Evolutionary conservation across 2,888 invertebrate genomes (phyloP).

Genomic region (Thera britannica): DNA sequence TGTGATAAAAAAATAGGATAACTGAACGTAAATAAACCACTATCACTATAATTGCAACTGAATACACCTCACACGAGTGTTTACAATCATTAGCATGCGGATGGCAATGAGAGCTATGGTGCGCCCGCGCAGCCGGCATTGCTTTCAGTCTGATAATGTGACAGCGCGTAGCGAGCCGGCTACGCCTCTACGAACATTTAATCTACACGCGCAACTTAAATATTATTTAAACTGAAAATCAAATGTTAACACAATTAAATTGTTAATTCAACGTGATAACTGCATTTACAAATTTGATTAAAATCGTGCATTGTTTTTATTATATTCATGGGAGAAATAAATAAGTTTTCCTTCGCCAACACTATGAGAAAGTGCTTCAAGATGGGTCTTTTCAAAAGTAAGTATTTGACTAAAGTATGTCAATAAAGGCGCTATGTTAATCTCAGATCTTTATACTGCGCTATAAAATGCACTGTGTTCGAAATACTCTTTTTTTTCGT

Average conservation of each 20-base stretch:
- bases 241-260: background rate
- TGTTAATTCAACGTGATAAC: background rate
- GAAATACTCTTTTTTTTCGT: background rate
- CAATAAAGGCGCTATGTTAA: background rate
- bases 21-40: background rate
- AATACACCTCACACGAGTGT: conserved; percentile 41
- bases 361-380: conserved; percentile 81
- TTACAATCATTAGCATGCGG: conserved; percentile 54
- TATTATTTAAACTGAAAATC: conserved; percentile 20
- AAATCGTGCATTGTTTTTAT: conserved; percentile 28
- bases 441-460: background rate
- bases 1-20: no score
- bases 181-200: conserved; percentile 53
- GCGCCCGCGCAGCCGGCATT: conserved; percentile 48
- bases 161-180: conserved; percentile 67
- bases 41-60: conserved; percentile 10
- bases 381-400: conserved; percentile 80
- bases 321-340: conserved; percentile 67
- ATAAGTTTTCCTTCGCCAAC: conserved; percentile 63
- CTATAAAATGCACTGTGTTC: no score
- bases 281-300: conserved; percentile 7
- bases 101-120: conserved; percentile 69
- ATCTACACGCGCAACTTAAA: conserved; percentile 45
- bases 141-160: conserved; percentile 66
- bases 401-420: conserved; percentile 50